Conservation (phyloP, 2,888 invertebrate species). For the Oxytorus armatus region DNA sequence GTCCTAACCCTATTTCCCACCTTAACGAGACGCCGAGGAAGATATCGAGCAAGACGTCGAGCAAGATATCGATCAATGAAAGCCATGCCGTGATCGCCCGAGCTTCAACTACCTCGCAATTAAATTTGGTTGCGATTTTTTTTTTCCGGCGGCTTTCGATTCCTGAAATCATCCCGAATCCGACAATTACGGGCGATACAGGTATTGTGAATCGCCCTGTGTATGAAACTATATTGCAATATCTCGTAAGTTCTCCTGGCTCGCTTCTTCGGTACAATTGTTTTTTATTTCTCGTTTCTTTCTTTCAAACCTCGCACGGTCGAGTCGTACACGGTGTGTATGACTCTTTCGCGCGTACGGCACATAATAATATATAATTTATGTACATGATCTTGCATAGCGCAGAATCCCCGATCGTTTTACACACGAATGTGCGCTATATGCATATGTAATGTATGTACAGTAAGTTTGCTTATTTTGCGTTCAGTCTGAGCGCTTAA, state of each 20-base stretch:
- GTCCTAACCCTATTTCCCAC: too few relatives aligned
- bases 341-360: conserved; percentile 24
- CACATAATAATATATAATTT: conserved; percentile 64
- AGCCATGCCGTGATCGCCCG: too few relatives aligned
- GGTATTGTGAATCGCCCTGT: too few relatives aligned
- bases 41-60: too few relatives aligned
- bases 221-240: conserved; percentile 17
- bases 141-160: too few relatives aligned
- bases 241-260: conserved; percentile 48
- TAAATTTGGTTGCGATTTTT: too few relatives aligned
- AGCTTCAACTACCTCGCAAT: too few relatives aligned
- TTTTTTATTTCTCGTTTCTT: too few relatives aligned
- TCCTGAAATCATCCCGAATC: too few relatives aligned
- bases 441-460: not conserved
- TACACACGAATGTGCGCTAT: not conserved
- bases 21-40: too few relatives aligned
- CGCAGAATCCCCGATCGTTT: conserved; percentile 11
- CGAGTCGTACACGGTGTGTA: conserved; percentile 19
- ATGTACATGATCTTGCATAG: conserved; percentile 44
- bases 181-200: too few relatives aligned
- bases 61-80: too few relatives aligned
- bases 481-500: conserved; percentile 37
- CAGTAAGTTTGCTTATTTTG: conserved; percentile 39
- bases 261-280: conserved; percentile 17
- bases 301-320: conserved; percentile 17